Percentiles rank a stretch among this genome's conserved stretches.
phyloP scores from a whole-genome alignment of 1,140 invertebrate species.

The Anoplolepis gracilipes region DNA sequence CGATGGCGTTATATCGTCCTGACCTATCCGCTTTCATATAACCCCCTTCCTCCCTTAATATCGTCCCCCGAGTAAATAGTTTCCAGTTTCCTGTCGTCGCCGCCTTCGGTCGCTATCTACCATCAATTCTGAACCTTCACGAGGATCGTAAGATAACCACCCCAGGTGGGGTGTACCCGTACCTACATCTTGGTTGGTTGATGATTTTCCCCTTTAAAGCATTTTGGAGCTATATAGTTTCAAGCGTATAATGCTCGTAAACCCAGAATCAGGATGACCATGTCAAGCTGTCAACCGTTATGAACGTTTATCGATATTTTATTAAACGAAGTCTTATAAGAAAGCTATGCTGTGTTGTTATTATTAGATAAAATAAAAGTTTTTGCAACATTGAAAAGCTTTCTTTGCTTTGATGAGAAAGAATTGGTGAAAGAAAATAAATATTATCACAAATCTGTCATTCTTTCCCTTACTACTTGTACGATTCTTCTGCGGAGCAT shows the following conservation, averaged over 20 bases:
- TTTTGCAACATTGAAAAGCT: background rate
- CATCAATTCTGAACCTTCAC: constrained; percentile 75
- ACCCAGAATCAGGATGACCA: constrained; percentile 29
- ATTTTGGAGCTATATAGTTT: constrained; percentile 28
- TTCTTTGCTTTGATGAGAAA: background rate
- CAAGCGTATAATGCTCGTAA: constrained; percentile 50
- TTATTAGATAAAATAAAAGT: background rate
- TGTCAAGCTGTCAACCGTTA: background rate
- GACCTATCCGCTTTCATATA: constrained; percentile 82
- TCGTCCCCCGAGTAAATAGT: constrained; percentile 83
- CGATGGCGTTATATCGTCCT: constrained; percentile 74
- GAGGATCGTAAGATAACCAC: constrained; percentile 73
- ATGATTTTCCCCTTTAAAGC: constrained; percentile 71
- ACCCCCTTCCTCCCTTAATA: constrained; percentile 78
- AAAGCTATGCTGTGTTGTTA: background rate
- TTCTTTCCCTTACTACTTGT: background rate
- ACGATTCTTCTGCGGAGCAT: background rate
- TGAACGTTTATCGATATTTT: constrained; percentile 22
- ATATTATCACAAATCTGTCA: background rate
- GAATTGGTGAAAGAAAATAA: background rate
- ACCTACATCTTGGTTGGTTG: constrained; percentile 9
- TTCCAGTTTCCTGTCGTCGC: constrained; percentile 79
- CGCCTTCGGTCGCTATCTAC: constrained; percentile 70
- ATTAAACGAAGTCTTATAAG: constrained; percentile 14
- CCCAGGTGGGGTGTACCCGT: constrained; percentile 21